Evolutionary conservation across 2,888 invertebrate species (phyloP), one percentile per base, ranked within the genome.

Genomic region (Shargacucullia verbasci): DNA sequence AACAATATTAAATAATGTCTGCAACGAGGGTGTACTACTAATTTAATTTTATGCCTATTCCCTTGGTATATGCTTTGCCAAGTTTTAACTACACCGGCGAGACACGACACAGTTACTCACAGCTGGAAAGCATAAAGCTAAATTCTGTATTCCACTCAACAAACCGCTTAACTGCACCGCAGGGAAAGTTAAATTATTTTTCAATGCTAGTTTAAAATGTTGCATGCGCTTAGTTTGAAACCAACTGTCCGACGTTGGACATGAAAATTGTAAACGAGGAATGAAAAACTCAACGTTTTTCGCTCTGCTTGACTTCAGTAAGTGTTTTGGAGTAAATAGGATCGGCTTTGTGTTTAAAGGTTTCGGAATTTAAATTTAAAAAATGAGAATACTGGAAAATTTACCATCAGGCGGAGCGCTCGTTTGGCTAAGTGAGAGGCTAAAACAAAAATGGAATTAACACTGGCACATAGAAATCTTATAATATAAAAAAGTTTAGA

Each of bases 121-220:
- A 45, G n/a, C 38, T 27, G 0, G 10, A 27, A 64, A 43, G n/a
- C 27, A 40, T 33, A 48, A 65, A 47, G 11, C 33, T 11, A 9
- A 49, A 63, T 46, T 37, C 29, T 15, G 37, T 38, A 15, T 29
- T 48, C 29, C 38, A 48, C 14, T 34, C 5, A 38, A 43, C 14
- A 55, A 35, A 45, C 29, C 13, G 6, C 15, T 15, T 14, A 10
- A 13, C 29, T 4, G 9, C 14, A 29, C 14, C 7, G 7, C 20
- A 4, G 12, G 10, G 8, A 2, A 41, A 57, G 59, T 71, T 33
- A 45, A 57, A 66, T 48, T 58, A 52, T 57, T 52, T 70, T 57
- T 45, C 37, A 65, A 39, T 65, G 40, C 34, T 29, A 25, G 43
- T 70, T 37, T 27, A 15, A 63, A 70, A 52, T 41, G 34, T 65